Evolutionary conservation across 1,140 invertebrate genomes (phyloP), one percentile per base, ranked within the genome.

Genomic region (Lutraria rhynchaena): DNA sequence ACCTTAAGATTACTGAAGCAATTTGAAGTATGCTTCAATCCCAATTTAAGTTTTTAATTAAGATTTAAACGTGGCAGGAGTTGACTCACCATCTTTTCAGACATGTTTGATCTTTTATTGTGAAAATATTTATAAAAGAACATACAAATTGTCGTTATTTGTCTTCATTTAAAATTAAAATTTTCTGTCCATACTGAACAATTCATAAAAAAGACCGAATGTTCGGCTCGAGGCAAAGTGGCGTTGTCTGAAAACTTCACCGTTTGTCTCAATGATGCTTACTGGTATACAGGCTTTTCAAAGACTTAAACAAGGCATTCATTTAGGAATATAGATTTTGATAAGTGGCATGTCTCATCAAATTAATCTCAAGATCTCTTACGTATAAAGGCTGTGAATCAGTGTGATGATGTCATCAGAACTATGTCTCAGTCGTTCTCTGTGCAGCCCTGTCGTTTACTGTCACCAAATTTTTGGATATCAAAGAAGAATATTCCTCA

Each of bases 21-120:
- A 65, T 13, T 65, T 65, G 35, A 65, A 65, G 61, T 65, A 44
- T 22, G 5, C 61, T 46, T 65, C 37, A 44, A 44, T 65, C 35
- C 41, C 61, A 74, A 74, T 74, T 74, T 41, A 74, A 74, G n/a
- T 37, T 74, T 69, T 74, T 74, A 58, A 74, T 74, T 74, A 74
- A 74, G 53, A 74, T 60, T 44, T 31, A 60, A 74, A 58, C 60
- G 71, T 27, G 37, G n/a, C 69, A 44, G n/a, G 27, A 44, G 71
- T 74, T 74, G 71, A 74, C 53, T 74, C 71, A 74, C 37, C 1
- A 60, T 44, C 60, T 71, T 71, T 53, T 71, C 55, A 46, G 41
- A 37, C 49, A 44, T 71, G 49, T 53, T 74, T 74, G 71, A 74
- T 60, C 71, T 27, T 24, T 71, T 44, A 33, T 44, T 9, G 37